Conservation (phyloP, 2,113 vertebrate genomes). For the Austrofundulus limnaeus region DNA sequence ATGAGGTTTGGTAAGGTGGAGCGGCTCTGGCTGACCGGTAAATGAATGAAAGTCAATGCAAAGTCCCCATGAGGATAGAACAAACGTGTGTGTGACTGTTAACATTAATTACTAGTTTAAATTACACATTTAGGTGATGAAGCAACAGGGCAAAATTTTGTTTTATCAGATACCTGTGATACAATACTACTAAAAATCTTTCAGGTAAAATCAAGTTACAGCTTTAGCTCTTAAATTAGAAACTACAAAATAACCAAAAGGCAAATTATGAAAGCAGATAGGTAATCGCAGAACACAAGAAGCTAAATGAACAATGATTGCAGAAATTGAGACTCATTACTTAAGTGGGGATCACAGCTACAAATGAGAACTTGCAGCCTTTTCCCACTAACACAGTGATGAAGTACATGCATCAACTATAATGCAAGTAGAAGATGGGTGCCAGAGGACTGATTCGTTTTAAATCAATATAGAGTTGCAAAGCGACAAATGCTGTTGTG, state of each 20-base stretch:
- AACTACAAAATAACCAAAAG: background rate
- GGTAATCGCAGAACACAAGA: background rate
- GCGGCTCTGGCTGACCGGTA: too few relatives aligned
- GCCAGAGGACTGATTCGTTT: slow-evolving; percentile 51
- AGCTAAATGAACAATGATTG: background rate
- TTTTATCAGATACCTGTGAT: background rate
- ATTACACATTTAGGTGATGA: too few relatives aligned
- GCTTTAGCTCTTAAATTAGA: background rate
- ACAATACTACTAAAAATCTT: background rate
- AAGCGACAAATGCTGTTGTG: slow-evolving; percentile 72
- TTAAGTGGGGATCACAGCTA: slow-evolving; percentile 14
- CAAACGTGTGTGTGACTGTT: too few relatives aligned
- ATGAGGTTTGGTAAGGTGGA: too few relatives aligned
- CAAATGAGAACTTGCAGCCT: background rate
- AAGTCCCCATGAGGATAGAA: too few relatives aligned
- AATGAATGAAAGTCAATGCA: too few relatives aligned
- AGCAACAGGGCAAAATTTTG: background rate
- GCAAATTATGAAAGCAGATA: background rate
- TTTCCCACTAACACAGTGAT: slow-evolving; percentile 21
- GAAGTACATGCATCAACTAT: slow-evolving; percentile 31
- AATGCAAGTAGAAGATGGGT: slow-evolving; percentile 52
- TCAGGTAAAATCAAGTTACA: background rate
- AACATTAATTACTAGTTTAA: too few relatives aligned
- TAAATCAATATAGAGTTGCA: slow-evolving; percentile 63
- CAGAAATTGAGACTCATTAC: background rate